phyloP scores from a whole-genome alignment of 2,888 invertebrate species.

The Mycalesis mineus region DNA sequence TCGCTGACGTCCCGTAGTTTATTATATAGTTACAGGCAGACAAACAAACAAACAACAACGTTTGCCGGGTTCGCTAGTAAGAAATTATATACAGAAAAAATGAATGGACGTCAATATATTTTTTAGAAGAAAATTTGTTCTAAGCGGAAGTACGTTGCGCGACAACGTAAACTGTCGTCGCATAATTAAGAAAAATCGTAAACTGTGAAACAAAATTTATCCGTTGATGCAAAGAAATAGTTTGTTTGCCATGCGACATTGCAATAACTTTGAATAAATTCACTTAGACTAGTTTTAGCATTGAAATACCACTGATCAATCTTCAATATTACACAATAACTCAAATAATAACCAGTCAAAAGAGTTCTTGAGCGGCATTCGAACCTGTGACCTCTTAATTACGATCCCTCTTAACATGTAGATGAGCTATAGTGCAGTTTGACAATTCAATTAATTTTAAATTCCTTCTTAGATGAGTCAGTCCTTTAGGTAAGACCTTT shows the following conservation, averaged over 20 bases:
- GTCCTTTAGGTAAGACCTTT: background rate
- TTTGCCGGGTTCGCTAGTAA: no score
- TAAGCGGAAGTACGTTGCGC: background rate
- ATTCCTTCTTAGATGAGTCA: background rate
- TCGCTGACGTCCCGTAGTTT: no score
- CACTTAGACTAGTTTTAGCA: no score
- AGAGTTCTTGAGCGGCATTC: background rate
- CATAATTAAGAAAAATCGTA: no score
- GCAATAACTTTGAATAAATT: background rate
- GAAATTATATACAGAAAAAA: background rate
- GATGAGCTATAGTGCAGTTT: background rate
- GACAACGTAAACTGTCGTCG: background rate
- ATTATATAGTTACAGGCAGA: no score
- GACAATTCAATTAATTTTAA: background rate
- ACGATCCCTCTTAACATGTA: background rate
- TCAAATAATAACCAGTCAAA: no score
- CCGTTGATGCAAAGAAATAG: background rate
- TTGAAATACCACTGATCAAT: no score
- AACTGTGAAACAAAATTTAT: background rate
- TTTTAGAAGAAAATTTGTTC: background rate
- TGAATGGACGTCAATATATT: background rate
- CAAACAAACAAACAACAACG: no score
- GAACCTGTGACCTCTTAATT: background rate
- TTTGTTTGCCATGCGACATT: background rate
- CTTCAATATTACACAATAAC: no score